Percentiles rank a stretch among this genome's conserved stretches.
phyloP scores from a whole-genome alignment of 2,888 invertebrate genomes.

The Papilio demoleus region DNA sequence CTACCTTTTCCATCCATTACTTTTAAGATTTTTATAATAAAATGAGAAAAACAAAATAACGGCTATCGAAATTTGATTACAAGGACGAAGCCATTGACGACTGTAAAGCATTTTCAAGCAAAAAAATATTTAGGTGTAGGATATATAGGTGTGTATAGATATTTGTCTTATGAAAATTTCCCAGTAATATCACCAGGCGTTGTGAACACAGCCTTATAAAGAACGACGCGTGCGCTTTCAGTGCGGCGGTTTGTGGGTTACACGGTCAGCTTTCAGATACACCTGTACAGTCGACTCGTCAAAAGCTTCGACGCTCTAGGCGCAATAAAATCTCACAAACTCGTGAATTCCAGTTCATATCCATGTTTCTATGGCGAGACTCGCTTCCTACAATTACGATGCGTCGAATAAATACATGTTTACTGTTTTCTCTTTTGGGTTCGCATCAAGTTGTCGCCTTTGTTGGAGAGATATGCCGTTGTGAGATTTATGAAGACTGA shows the following conservation, averaged over 20 bases:
- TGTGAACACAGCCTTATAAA: slow-evolving; percentile 43
- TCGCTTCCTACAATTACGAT: slow-evolving; percentile 33
- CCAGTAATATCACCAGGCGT: too few species aligned
- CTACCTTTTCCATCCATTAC: too few species aligned
- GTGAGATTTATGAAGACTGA: slow-evolving; percentile 28
- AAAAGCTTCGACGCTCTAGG: slow-evolving; percentile 35
- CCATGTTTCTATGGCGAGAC: slow-evolving; percentile 25
- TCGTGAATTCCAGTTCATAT: slow-evolving; percentile 32
- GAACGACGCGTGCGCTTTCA: slow-evolving; percentile 54
- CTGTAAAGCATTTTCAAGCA: too few species aligned
- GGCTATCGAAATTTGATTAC: too few species aligned
- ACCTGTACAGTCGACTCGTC: slow-evolving; percentile 40
- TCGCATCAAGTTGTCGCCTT: slow-evolving; percentile 26
- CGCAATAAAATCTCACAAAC: slow-evolving; percentile 37
- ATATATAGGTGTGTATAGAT: too few species aligned
- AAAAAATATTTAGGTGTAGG: too few species aligned
- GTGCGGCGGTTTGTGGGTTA: slow-evolving; percentile 62
- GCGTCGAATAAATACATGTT: slow-evolving; percentile 32
- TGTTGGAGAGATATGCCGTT: slow-evolving; percentile 23
- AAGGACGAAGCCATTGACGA: too few species aligned
- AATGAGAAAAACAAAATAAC: too few species aligned
- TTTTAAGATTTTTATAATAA: too few species aligned
- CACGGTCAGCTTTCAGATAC: slow-evolving; percentile 67
- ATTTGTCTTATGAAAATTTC: too few species aligned
- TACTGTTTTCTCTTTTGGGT: slow-evolving; percentile 33